Evolutionary conservation across 2,888 invertebrate species (phyloP), one percentile per base, ranked within the genome.

Genomic region (Drosophila gaucha): DNA sequence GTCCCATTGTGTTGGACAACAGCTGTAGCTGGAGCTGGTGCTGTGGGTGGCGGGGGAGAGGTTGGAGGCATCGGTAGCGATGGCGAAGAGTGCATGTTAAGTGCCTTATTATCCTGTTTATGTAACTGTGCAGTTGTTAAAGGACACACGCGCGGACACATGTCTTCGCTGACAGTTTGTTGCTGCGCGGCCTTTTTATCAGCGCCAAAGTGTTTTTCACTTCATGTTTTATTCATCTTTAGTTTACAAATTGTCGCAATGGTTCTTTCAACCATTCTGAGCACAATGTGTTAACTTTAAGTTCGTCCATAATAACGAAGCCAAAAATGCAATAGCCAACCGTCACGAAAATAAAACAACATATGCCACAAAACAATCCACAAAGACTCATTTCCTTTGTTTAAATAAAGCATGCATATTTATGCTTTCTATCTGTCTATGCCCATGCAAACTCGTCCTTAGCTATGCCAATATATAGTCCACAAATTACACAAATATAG

Each of bases 41-140:
- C 18, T 44, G 28, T 9, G 28, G 28, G 28, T 28, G 6, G 28
- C 28, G 28, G 28, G 9, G 28, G 6, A 6, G 28, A n/a, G n/a
- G n/a, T n/a, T 30, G 44, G 41, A n/a, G 24, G 36, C 50, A 58
- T 39, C 59, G 39, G 31, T 66, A 74, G 55, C 57, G 46, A 39
- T 55, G 50, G 56, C 71, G 64, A 71, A 67, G 68, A 80, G 78
- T 80, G 86, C 84, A 88, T 86, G 84, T 84, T 88, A 86, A 86
- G 86, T 88, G 84, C 86, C 88, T 88, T 88, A 86, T 86, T 86
- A 88, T 80, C 76, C 73, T 74, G 77, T 71, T 88, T 86, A 86
- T 86, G 85, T 87, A 80, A 80, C 75, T 70, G 79, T 80, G 83
- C 83, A 75, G 73, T 74, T 80, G 76, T 64, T 78, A 70, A 70